Evolutionary conservation across 1,140 invertebrate genomes (phyloP), one percentile per base, ranked within the genome.

Genomic region (Vollenhovia emeryi): DNA sequence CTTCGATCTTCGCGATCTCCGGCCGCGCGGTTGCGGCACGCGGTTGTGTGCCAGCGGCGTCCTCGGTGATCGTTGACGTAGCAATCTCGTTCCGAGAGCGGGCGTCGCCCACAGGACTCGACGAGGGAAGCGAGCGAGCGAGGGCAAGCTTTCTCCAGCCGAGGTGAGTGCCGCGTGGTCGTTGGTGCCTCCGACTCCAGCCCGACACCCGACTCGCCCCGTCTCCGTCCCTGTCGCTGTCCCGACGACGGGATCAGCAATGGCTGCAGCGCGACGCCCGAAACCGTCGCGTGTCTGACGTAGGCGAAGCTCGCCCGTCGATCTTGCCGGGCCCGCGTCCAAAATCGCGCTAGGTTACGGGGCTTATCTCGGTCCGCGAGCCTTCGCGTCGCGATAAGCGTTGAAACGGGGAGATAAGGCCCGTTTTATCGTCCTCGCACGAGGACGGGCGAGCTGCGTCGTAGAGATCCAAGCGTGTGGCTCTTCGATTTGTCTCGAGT

Each of bases 201-300:
- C 21, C 15, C 21, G 50, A 60, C 27, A 9, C 30, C 52, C n/a
- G 15, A 84, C 3, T n/a, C n/a, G 13, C 5, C 15, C 7, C 55
- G 33, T 74, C 62, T 78, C n/a, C n/a, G n/a, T n/a, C n/a, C n/a
- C n/a, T n/a, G n/a, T n/a, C n/a, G n/a, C n/a, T n/a, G n/a, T 36
- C 33, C 6, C 69, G 79, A 62, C 8, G 55, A 57, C 45, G n/a
- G 4, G 33, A 87, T 75, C n/a, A 79, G 82, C 55, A 89, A 89
- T 89, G 88, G 88, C 88, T 89, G 88, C 88, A 89, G 80, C 45
- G 50, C 48, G 85, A 89, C 85, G 60, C 74, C 73, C 27, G 57
- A 66, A 57, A 75, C 45, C 11, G 43, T 84, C 52, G 71, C 57
- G 36, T n/a, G 30, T 84, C 18, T 50, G 1, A 40, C 7, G 40